Conservation (phyloP, 2,113 vertebrate genomes). For the Panthera uncia region DNA sequence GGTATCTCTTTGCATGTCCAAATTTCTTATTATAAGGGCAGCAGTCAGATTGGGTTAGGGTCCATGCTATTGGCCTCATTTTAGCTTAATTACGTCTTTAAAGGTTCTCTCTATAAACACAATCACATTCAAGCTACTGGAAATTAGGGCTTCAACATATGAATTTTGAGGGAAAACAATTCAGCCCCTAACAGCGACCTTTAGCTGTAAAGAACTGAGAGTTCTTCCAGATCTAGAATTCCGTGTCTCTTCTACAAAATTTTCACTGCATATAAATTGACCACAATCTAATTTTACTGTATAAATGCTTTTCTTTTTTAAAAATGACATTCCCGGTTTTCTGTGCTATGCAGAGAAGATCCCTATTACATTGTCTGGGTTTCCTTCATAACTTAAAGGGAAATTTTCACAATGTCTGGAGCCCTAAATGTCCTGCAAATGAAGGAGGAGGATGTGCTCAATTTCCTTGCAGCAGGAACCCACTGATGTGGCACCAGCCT, state of each 20-base stretch:
- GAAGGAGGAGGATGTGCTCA: neutral
- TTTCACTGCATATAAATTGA: neutral
- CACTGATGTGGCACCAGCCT: neutral
- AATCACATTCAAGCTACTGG: neutral
- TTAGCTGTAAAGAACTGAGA: neutral
- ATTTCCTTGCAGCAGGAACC: neutral
- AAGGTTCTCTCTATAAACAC: neutral
- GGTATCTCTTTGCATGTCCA: neutral
- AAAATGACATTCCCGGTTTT: neutral
- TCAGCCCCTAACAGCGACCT: neutral
- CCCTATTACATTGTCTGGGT: neutral
- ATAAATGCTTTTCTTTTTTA: neutral
- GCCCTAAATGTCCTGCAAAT: neutral
- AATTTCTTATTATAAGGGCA: neutral
- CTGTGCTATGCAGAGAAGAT: neutral
- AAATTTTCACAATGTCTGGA: neutral
- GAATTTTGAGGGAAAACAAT: neutral
- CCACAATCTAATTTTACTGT: neutral
- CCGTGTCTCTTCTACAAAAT: neutral
- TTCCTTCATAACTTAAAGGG: neutral
- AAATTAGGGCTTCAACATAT: neutral
- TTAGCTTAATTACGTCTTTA: neutral
- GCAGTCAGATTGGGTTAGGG: neutral
- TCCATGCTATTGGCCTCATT: neutral
- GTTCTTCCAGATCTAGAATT: neutral